Evolutionary conservation across 2,888 invertebrate species (phyloP).

Genomic region (Ophion costatus): DNA sequence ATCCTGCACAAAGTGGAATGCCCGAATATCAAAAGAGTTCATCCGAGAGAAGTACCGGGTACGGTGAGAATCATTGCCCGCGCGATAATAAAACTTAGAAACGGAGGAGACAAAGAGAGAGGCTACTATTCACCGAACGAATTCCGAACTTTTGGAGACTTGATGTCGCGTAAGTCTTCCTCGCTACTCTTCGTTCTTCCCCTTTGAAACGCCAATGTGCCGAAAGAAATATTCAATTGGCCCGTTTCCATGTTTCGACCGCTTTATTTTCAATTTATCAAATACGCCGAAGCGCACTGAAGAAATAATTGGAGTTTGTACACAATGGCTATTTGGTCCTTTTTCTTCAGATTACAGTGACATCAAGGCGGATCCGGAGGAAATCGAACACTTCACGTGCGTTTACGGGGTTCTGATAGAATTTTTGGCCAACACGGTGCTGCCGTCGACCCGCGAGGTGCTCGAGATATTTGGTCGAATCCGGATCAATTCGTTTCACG

Average conservation of each 20-base stretch:
- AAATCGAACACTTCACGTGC: constrained; percentile 92
- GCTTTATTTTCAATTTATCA: not conserved
- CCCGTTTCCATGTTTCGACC: not conserved
- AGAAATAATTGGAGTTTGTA: not conserved
- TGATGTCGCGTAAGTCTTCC: constrained; percentile 93
- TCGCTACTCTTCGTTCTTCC: constrained; percentile 24
- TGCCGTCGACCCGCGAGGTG: constrained; percentile 91
- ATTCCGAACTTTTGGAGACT: constrained; percentile 92
- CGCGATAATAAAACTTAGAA: constrained; percentile 88
- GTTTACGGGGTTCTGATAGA: constrained; percentile 89
- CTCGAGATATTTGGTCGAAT: constrained; percentile 95
- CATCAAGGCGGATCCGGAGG: constrained; percentile 89
- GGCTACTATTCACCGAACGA: constrained; percentile 89
- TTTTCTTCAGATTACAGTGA: constrained; percentile 90
- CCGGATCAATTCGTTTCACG: constrained; percentile 95
- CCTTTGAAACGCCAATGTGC: too few relatives aligned
- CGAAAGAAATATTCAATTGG: not conserved
- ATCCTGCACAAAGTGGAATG: constrained; percentile 93
- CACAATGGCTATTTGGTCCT: not conserved
- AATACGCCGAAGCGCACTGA: not conserved
- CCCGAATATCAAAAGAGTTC: constrained; percentile 88
- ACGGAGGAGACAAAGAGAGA: constrained; percentile 88
- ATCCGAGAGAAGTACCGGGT: constrained; percentile 91
- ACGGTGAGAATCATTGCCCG: constrained; percentile 92
- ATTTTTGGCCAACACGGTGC: constrained; percentile 88